Evolutionary conservation across 2,113 vertebrate species (phyloP), one percentile per base, ranked within the genome.

Genomic region (Tamias sibiricus): DNA sequence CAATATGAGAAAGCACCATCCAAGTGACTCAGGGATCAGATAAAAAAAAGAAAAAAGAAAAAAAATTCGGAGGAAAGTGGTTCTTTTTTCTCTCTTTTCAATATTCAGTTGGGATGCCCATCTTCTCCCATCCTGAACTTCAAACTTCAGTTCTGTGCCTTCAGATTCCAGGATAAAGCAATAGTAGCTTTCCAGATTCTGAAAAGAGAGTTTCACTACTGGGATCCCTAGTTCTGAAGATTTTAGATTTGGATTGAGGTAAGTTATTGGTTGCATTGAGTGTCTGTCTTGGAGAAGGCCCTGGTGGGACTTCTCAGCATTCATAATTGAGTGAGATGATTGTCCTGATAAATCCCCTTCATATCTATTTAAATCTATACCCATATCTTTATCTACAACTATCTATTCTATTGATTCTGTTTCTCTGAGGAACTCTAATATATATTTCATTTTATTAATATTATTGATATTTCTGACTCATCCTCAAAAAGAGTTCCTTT

Each of bases 21-120:
- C 47, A 75, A 2, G 24, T 0, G 12, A 19, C 4, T 42, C 13
- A 54, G 8, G 12, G 9, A 10, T 10, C 71, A 47, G 19, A 37
- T n/a, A 89, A 12, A 19, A 77, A 8, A 14, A 16, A 57, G 22
- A 22, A 57, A 57, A 52, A 54, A 54, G 66, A 47, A 24, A 37
- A n/a, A n/a, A n/a, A n/a, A n/a, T 7, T 8, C 28, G 26, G n/a
- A 22, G 10, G 9, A 64, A 42, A 26, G 4, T 14, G 71, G 62
- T 35, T 8, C 11, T 64, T 52, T 28, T 24, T 1, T 24, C 42
- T 47, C 42, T 44, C 35, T 80, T 17, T 24, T 4, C 32, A 68
- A 32, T n/a, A 16, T 12, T 2, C 6, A 49, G 1, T 49, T 9
- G 4, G 17, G 30, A n/a, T n/a, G 24, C 3, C 16, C 22, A 28